Evolutionary conservation across 2,797 vertebrate species (phyloP), one percentile per base, ranked within the genome.

Genomic region (Antrozous pallidus): DNA sequence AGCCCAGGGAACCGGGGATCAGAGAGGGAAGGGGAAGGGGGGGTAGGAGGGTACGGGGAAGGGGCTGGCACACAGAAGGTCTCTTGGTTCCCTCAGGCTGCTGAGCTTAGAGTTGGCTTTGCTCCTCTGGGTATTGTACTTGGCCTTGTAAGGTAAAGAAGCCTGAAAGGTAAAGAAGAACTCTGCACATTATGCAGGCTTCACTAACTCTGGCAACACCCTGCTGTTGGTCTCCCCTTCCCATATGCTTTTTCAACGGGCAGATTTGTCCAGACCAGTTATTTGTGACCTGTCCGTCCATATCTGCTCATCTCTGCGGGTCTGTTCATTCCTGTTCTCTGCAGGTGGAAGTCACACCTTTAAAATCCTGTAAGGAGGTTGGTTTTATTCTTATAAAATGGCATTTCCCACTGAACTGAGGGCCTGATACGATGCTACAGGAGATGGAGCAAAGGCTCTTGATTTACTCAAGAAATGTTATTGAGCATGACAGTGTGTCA

Each of bases 101-200:
- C 47, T 36, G 67, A 58, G 63, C 4, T 54, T 20, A 3, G 38
- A 11, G 13, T 20, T 7, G 4, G 67, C 87, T 87, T 22, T 31
- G 40, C 6, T 28, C 28, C 14, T 33, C 17, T 3, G 26, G n/a
- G 26, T 40, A 0, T 36, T 0, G 0, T 10, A 1, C 49, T 12
- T 38, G 82, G 51, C 9, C 58, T 33, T 9, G 26, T 22, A 24
- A n/a, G n/a, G n/a, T n/a, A n/a, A n/a, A n/a, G n/a, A n/a, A n/a
- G 40, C 63, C 4, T 5, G 14, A 22, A 33, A 40, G 33, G 26
- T 4, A 6, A 63, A 6, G 17, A 8, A 28, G 49, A 31, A 14
- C 22, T 24, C 8, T 36, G 31, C 40, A 3, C 0, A 0, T 22
- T 1, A 18, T 2, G 1, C 8, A 8, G 22, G 69, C 22, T 0